Percentiles rank a stretch among this genome's conserved stretches.
These are phyloP conservation scores for Platysteira castanea DNA, from an alignment of 2,113 vertebrate genomes.

Conservation along the genomic window DNA sequence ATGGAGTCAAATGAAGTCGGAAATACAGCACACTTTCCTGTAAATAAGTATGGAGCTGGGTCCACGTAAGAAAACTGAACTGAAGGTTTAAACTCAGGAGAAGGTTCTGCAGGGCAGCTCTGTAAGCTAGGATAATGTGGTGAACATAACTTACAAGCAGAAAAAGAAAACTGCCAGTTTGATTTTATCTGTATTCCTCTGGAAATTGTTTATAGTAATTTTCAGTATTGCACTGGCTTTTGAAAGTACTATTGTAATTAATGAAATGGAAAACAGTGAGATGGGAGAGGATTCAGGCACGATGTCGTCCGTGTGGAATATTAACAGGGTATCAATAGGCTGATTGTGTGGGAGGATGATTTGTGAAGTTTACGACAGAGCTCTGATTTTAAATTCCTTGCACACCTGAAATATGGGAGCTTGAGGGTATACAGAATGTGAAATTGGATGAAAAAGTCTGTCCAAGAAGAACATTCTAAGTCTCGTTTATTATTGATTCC, in stretches of 20 bases:
- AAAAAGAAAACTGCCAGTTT: background rate
- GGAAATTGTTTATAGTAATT: background rate
- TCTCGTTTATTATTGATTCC: slow-evolving; percentile 11
- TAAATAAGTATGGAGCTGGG: background rate
- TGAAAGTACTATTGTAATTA: background rate
- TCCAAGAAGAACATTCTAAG: background rate
- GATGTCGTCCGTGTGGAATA: background rate
- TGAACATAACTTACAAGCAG: background rate
- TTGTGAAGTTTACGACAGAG: background rate
- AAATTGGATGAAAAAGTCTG: background rate
- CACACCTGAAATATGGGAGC: background rate
- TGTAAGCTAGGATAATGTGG: background rate
- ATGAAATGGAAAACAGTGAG: background rate
- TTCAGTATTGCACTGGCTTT: background rate
- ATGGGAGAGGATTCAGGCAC: background rate
- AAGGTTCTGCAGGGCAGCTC: background rate
- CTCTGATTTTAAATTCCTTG: background rate
- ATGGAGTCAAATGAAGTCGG: background rate
- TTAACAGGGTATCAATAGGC: background rate
- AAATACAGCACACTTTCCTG: background rate
- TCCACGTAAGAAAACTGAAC: background rate
- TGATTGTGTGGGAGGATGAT: background rate
- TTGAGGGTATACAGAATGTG: background rate
- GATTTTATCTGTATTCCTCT: background rate
- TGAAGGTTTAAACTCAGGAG: background rate